Percentiles rank a stretch among this genome's conserved stretches.
These are phyloP conservation scores for Xanthia icteritia DNA, from an alignment of 2,888 invertebrate species.

Conservation along the genomic window DNA sequence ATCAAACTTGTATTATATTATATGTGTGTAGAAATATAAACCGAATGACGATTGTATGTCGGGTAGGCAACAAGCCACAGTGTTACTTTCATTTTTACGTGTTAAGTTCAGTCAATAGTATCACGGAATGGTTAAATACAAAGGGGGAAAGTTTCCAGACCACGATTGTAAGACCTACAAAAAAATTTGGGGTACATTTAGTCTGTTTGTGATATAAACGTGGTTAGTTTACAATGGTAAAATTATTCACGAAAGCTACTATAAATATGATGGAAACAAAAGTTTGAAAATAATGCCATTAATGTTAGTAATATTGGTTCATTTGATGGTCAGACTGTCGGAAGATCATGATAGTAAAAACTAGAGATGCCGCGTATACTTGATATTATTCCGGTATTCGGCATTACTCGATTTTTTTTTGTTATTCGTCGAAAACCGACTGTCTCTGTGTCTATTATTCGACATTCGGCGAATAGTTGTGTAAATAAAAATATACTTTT, in stretches of 20 bases:
- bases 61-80: conserved; percentile 15
- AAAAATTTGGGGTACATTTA: neutral
- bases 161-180: conserved; percentile 8
- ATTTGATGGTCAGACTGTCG: too few species aligned
- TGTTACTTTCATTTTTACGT: conserved; percentile 13
- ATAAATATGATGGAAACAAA: neutral
- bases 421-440: too few species aligned
- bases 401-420: too few species aligned
- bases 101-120: conserved; percentile 11
- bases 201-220: neutral
- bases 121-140: conserved; percentile 1
- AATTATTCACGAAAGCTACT: neutral
- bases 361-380: too few species aligned
- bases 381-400: too few species aligned
- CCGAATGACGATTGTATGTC: conserved; percentile 6
- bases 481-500: too few species aligned
- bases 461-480: too few species aligned
- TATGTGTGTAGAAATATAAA: conserved; percentile 11
- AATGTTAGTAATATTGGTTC: too few species aligned
- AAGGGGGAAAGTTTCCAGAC: neutral
- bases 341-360: neutral
- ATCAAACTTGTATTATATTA: conserved; percentile 35
- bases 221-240: neutral
- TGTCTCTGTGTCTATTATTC: too few species aligned
- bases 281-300: neutral